Conservation (phyloP, 2,113 vertebrate species). For the Pterocles orientalis region DNA sequence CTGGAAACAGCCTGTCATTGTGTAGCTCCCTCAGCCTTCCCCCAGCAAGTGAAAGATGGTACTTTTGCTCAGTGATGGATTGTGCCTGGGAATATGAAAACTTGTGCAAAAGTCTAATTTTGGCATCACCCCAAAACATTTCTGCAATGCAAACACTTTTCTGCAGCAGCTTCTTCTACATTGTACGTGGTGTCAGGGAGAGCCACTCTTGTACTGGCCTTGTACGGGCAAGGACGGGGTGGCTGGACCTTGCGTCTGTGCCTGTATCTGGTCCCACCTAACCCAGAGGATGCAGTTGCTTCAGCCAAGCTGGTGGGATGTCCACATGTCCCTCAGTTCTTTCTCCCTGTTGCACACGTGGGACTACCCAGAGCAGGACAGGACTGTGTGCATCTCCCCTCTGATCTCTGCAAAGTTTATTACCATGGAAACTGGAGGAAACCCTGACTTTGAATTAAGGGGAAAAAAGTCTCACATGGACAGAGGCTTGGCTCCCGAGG, state of each 20-base stretch:
- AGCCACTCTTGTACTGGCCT: neutral
- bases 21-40: neutral
- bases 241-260: neutral
- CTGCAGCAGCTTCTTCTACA: neutral
- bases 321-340: neutral
- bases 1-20: neutral
- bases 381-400: neutral
- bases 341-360: neutral
- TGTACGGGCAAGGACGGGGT: neutral
- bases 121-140: neutral
- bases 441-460: neutral
- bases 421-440: neutral
- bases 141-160: neutral
- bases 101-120: neutral
- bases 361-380: neutral
- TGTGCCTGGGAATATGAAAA: neutral
- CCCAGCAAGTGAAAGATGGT: neutral
- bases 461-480: neutral
- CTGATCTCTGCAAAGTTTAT: neutral
- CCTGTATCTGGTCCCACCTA: neutral
- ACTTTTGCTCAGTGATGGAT: neutral
- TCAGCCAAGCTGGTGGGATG: neutral
- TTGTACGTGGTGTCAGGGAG: neutral
- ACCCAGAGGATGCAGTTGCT: neutral
- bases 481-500: neutral